phyloP scores from a whole-genome alignment of 2,888 invertebrate species.

The Yponomeuta plumbellus region DNA sequence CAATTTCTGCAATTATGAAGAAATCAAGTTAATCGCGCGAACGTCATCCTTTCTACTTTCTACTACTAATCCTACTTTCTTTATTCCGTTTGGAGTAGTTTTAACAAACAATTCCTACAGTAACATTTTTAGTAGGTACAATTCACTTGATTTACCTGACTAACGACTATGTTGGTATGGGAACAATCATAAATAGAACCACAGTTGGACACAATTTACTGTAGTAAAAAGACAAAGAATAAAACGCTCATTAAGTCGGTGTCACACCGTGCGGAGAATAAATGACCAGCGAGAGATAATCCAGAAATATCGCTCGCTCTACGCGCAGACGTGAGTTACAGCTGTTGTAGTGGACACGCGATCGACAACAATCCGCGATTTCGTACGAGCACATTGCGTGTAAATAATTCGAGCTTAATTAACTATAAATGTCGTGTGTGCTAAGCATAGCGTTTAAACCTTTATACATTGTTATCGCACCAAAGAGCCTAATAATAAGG shows the following conservation, averaged over 20 bases:
- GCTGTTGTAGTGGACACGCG: neutral
- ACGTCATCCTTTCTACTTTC: no score
- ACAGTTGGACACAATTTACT: neutral
- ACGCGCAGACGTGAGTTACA: neutral
- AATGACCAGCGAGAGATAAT: neutral
- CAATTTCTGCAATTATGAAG: no score
- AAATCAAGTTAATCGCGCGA: no score
- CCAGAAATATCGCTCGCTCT: neutral
- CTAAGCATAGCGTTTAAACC: neutral
- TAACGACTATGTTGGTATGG: no score
- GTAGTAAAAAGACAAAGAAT: neutral
- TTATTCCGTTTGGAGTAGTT: no score
- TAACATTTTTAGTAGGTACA: no score
- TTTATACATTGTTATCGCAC: no score
- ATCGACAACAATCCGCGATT: neutral
- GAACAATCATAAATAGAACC: neutral
- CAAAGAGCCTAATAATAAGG: no score
- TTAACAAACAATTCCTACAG: no score
- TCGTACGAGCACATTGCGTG: neutral
- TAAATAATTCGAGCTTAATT: neutral
- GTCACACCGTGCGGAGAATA: neutral
- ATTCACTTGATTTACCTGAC: no score
- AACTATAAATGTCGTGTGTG: neutral
- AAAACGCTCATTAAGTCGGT: neutral
- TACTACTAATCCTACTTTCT: no score